Percentiles rank a stretch among this genome's conserved stretches.
These are phyloP conservation scores for Ariolimax columbianus DNA, from an alignment of 2,888 invertebrate species.

Conservation along the genomic window DNA sequence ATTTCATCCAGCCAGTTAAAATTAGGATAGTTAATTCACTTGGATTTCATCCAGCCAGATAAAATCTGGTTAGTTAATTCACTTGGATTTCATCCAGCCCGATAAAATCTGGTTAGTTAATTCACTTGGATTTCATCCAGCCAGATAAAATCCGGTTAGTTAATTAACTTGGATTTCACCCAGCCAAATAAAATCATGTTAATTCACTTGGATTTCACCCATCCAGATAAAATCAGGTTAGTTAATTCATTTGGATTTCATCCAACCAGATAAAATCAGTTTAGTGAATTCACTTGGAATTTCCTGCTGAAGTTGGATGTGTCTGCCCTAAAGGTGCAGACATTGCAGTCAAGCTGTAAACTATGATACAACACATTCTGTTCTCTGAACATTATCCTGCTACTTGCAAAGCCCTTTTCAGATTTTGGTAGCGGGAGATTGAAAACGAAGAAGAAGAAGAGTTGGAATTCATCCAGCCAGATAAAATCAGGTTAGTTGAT, in stretches of 20 bases:
- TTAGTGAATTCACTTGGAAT: conserved; percentile 81
- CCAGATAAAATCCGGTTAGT: conserved; percentile 85
- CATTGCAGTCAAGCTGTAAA: too few species aligned
- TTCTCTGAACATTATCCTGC: too few species aligned
- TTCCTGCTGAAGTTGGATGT: too few species aligned
- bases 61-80: conserved; percentile 82
- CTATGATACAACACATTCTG: too few species aligned
- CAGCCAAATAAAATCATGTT: too few species aligned
- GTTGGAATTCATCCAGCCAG: conserved; percentile 85
- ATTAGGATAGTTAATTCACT: conserved; percentile 81
- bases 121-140: conserved; percentile 82
- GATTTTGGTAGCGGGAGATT: too few species aligned
- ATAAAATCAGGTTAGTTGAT: conserved; percentile 82
- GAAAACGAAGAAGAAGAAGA: too few species aligned
- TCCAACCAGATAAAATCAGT: conserved; percentile 86
- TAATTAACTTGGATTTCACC: background rate
- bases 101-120: too few species aligned
- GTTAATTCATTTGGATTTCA: conserved; percentile 78
- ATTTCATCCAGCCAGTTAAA: conserved; percentile 85
- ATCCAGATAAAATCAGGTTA: conserved; percentile 86
- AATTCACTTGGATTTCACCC: conserved; percentile 81
- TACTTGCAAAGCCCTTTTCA: too few species aligned
- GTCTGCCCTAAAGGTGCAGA: too few species aligned
- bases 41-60: conserved; percentile 85
- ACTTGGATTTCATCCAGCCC: too few species aligned